These are phyloP conservation scores for Vimba vimba DNA, from an alignment of 2,113 vertebrate species.

Conservation along the genomic window DNA sequence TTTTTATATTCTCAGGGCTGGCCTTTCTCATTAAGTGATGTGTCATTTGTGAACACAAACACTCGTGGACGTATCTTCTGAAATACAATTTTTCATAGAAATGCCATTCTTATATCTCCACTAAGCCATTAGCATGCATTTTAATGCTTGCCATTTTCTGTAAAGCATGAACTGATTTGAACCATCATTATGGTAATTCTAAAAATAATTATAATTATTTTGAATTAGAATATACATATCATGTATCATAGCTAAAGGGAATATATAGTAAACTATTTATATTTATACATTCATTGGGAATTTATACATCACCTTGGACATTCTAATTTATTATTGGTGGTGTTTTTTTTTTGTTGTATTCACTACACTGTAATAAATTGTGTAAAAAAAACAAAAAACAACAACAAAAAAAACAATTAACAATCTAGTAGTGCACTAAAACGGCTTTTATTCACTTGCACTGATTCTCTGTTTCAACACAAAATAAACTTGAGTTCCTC, in stretches of 20 bases:
- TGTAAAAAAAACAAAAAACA: too few species aligned
- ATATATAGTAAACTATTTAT: too few species aligned
- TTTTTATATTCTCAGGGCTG: conserved; percentile 47
- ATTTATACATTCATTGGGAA: too few species aligned
- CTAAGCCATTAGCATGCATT: neutral
- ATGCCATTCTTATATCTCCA: neutral
- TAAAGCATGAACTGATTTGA: neutral
- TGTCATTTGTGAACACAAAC: conserved; percentile 57
- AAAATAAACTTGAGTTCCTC: neutral
- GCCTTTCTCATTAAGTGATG: conserved; percentile 60
- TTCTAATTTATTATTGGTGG: neutral
- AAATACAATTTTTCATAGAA: neutral
- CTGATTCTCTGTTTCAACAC: neutral
- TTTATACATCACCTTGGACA: neutral
- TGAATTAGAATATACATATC: too few species aligned
- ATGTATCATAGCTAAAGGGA: too few species aligned
- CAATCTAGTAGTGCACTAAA: neutral
- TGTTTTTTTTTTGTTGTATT: too few species aligned
- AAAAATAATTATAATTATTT: too few species aligned
- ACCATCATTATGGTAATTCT: too few species aligned
- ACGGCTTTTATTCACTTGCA: neutral
- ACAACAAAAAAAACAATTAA: too few species aligned
- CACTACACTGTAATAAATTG: too few species aligned
- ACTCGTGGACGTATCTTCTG: conserved; percentile 2
- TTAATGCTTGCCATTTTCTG: neutral